Evolutionary conservation across 2,888 invertebrate species (phyloP).

Genomic region (Laothoe populi): DNA sequence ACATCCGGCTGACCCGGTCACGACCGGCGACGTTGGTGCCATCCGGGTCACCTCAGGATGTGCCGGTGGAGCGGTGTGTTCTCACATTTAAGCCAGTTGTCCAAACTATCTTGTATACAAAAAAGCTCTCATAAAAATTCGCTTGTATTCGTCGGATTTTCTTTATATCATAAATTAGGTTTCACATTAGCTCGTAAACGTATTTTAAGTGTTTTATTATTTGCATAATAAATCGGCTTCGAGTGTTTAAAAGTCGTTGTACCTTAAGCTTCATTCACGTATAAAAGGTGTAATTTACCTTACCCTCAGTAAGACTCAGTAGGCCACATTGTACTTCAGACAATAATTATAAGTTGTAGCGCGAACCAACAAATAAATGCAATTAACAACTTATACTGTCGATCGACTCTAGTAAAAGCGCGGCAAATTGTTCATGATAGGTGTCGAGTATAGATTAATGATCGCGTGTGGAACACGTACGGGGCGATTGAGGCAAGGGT

Average conservation of each 20-base stretch:
- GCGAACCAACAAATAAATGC: conserved; percentile 41
- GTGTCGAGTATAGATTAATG: conserved; percentile 76
- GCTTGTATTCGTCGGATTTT: too few species aligned
- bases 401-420: conserved; percentile 53
- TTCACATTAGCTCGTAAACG: background rate
- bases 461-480: conserved; percentile 76
- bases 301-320: background rate
- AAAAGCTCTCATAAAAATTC: background rate
- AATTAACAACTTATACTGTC: conserved; percentile 54
- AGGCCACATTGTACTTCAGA: background rate
- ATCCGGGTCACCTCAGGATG: conserved; percentile 75
- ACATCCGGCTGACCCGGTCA: conserved; percentile 78
- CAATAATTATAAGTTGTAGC: background rate
- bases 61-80: conserved; percentile 36
- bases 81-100: conserved; percentile 44
- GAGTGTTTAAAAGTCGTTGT: background rate
- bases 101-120: conserved; percentile 32
- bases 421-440: conserved; percentile 58
- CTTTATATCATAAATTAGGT: background rate
- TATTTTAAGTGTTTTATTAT: background rate
- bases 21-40: conserved; percentile 76
- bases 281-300: background rate
- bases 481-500: conserved; percentile 56
- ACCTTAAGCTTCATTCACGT: too few species aligned
- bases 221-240: background rate